Base-by-base conservation (phyloP, 1,140 invertebrate species). In the Apocrypta bakeri region DNA sequence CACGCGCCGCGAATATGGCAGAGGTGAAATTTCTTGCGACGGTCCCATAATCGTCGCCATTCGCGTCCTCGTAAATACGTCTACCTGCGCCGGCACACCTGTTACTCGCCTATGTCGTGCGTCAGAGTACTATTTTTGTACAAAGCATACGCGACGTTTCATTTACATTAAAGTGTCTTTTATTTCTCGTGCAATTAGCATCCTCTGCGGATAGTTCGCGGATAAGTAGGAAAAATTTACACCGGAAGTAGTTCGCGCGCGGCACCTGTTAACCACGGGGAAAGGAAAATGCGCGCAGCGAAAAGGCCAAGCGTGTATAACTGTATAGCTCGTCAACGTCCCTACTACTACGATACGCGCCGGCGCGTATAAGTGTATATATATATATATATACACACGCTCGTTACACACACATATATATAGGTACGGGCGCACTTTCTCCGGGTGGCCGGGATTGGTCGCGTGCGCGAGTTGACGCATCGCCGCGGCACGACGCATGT, bases 31-130 rank as follows among this genome's bases (percentile, higher is more conserved):
- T 74, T 75, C 73, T 56, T 31, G 81, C 75, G 66, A 25, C 73
- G 27, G 73, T 72, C 63, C 71, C 66, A 56, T 71, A 82, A 82
- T 82, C 73, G 42, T 71, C 81, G 81, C 40, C 81, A 63, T 82
- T 75, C 64, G 64, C 73, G 80, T 31, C 63, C 80, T 81, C 80
- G 63, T 69, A 69, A 76, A 81, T 81, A 81, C 40, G 31, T 56
- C 48, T 75, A 81, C 68, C 56, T 74, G 48, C 33, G 81, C 48
- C 76, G 61, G 33, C 33, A 37, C 81, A 83, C 81, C 81, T 83
- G 81, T 25, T 66, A 17, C 12, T 48, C 42, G 42, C 48, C 14
- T 6, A 17, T 0, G 2, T 6, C 3, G n/a, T 56, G 21, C 21
- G 48, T 42, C 21, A n/a, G 0, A 56, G 7, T 0, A 21, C 48